phyloP scores from a whole-genome alignment of 2,888 invertebrate species.

The Nymphalis urticae region DNA sequence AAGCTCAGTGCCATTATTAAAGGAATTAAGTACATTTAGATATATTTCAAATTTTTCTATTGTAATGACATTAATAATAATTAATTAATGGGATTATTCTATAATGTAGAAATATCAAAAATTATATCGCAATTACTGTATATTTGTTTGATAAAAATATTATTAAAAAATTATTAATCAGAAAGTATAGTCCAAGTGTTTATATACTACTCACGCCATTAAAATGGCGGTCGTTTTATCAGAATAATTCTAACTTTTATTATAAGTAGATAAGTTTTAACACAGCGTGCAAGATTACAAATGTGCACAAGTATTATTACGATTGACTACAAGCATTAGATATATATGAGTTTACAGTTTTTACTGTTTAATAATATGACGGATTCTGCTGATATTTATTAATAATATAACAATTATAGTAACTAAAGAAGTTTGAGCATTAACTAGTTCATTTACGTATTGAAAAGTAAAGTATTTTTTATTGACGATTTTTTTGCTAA shows the following conservation, averaged over 20 bases:
- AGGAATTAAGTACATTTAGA: conserved; percentile 59
- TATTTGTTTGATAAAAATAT: conserved; percentile 22
- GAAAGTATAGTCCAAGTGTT: conserved; percentile 21
- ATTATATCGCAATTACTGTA: conserved; percentile 25
- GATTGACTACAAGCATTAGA: conserved; percentile 22
- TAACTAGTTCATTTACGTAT: conserved; percentile 13
- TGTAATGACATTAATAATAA: conserved; percentile 5
- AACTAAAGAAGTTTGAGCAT: conserved; percentile 6
- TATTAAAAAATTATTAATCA: conserved; percentile 22
- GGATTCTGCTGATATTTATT: neutral
- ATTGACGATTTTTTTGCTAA: conserved; percentile 3
- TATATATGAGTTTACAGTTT: conserved; percentile 15
- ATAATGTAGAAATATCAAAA: conserved; percentile 35
- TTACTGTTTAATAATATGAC: neutral
- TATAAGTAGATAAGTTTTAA: conserved; percentile 17
- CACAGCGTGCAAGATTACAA: conserved; percentile 29
- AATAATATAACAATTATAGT: conserved; percentile 2
- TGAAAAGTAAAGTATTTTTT: neutral
- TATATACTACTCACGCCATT: conserved; percentile 14
- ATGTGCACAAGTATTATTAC: conserved; percentile 22
- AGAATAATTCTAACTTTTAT: conserved; percentile 18
- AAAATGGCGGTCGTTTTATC: conserved; percentile 22
- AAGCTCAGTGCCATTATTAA: conserved; percentile 65
- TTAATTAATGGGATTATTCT: conserved; percentile 11
- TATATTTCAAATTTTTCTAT: conserved; percentile 15